Evolutionary conservation across 2,113 vertebrate genomes (phyloP), one percentile per base, ranked within the genome.

Genomic region (Cathartes aura): DNA sequence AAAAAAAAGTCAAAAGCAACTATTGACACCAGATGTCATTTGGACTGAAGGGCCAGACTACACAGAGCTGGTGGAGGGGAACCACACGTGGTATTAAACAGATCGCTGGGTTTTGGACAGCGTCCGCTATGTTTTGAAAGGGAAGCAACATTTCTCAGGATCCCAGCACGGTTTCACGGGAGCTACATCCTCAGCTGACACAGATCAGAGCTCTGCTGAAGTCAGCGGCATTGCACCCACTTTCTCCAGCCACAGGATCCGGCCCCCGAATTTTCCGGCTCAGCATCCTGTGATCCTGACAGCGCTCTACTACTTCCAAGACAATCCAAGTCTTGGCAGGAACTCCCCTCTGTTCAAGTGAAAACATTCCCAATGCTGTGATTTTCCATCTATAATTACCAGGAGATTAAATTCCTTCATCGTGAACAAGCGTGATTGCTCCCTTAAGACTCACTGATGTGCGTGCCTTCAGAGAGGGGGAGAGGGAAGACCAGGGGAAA

Each of bases 231-330:
- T 7, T 22, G 34, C 47, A 87, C 11, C 40, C 30, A 3, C 40
- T 34, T 64, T 40, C 40, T 52, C 36, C 76, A 70, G 4, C 14
- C 55, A 38, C 43, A 43, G 42, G 32, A 71, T 63, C 47, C 27
- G n/a, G 15, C 8, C 20, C 23, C 15, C 0, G 0, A 2, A 3
- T 56, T 40, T 87, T 64, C 32, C 34, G 5, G n/a, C 62, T 63
- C 5, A 1, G 90, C 22, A 53, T 43, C 70, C 67, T 66, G 42
- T 18, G 67, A 56, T 59, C 32, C 79, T 70, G 53, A 48, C 18
- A 74, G 38, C 34, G 10, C 36, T n/a, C 60, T 36, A 15, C 40
- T 63, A 48, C 22, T 63, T 76, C 66, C 71, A 70, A 58, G 78
- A 26, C n/a, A 53, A 66, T 4, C n/a, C 23, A 32, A 21, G 14